Base-by-base conservation (phyloP, 2,888 invertebrate species). In the Eubasilissa splendida region DNA sequence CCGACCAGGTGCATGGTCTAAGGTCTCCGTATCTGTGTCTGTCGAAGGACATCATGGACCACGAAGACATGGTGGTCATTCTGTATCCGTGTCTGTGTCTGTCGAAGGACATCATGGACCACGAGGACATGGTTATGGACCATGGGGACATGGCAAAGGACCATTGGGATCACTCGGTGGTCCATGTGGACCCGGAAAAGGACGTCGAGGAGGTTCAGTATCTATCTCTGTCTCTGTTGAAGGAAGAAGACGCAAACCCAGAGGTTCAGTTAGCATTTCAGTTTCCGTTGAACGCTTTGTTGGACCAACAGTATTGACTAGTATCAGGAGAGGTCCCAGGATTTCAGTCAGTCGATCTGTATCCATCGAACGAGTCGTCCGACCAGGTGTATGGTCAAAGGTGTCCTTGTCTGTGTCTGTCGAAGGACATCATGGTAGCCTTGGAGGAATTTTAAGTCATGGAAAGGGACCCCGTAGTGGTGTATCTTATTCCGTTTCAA, bases 191-290 rank as follows among this genome's bases (percentile, higher is more conserved):
- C 63, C 65, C 3, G 76, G 42, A 54, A 33, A 54, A 9, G 76
- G 76, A 42, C 14, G n/a, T n/a, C n/a, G n/a, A n/a, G n/a, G n/a
- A n/a, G n/a, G n/a, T n/a, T n/a, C n/a, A n/a, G n/a, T n/a, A n/a
- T n/a, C n/a, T 7, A 9, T 79, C 73, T 80, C 80, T 4, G 50
- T 65, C 2, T 80, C 80, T 1, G 66, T 76, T 56, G 80, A 80
- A 68, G 68, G 68, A 31, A 31, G 71, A 10, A 22, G 53, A 52
- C 33, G 50, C n/a, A 53, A 71, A 59, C 70, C 77, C 42, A 70
- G 14, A 5, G 70, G 22, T 54, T 53, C 53, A 70, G 73, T 53
- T n/a, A 80, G 80, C 33, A 4, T 11, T 11, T 80, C 80, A 1
- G 71, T 77, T 10, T 76, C 76, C 22, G 68, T 80, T 14, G 76